Evolutionary conservation across 2,888 invertebrate species (phyloP).

Genomic region (Orthosia incerta): DNA sequence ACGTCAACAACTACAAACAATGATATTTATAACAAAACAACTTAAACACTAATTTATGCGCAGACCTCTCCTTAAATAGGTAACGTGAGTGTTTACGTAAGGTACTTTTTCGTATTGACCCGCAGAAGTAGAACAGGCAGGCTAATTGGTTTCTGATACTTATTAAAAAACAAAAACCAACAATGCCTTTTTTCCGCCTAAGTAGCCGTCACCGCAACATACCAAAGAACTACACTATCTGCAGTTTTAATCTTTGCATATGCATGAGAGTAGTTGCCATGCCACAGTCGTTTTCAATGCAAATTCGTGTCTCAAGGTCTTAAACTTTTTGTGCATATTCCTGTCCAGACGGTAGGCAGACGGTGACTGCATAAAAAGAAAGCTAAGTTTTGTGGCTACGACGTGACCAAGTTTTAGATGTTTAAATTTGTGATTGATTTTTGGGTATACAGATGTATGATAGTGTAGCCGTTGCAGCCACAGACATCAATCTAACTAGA

Average conservation of each 20-base stretch:
- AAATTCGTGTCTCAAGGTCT: constrained; percentile 71
- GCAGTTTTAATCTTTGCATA: constrained; percentile 39
- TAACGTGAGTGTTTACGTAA: too few relatives aligned
- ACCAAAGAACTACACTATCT: constrained; percentile 31
- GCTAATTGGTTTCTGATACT: rapidly evolving
- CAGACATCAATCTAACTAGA: too few relatives aligned
- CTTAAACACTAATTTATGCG: too few relatives aligned
- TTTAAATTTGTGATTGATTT: constrained; percentile 1
- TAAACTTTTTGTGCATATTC: constrained; percentile 68
- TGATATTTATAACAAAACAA: too few relatives aligned
- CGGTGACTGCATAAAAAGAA: constrained; percentile 63
- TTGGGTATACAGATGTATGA: neutral
- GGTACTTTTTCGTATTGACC: too few relatives aligned
- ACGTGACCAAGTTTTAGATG: constrained; percentile 53
- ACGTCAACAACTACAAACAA: too few relatives aligned
- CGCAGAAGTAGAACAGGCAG: too few relatives aligned
- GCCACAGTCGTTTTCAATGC: constrained; percentile 46
- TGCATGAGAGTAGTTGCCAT: constrained; percentile 43
- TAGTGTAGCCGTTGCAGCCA: neutral
- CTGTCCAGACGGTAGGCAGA: constrained; percentile 59
- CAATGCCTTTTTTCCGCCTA: neutral
- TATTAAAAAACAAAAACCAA: neutral
- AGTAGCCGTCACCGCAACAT: neutral
- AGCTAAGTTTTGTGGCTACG: constrained; percentile 49
- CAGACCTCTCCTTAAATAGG: too few relatives aligned